phyloP scores from a whole-genome alignment of 2,888 invertebrate species.

The Synergus gifuensis region DNA sequence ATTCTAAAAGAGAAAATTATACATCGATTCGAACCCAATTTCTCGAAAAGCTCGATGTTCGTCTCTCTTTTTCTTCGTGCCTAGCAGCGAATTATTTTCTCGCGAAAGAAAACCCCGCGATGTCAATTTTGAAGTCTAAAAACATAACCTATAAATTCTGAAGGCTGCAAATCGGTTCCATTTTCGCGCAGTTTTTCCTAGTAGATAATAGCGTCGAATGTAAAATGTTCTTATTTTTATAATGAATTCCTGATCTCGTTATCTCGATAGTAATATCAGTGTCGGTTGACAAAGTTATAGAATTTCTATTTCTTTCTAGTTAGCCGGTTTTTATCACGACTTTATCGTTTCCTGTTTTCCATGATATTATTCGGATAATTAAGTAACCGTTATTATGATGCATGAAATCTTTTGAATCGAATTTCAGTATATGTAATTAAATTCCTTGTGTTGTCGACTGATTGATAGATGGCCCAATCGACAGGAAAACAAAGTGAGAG shows the following conservation, averaged over 20 bases:
- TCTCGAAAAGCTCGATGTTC: not conserved
- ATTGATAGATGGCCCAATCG: slow-evolving; percentile 40
- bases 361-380: not conserved
- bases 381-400: not conserved
- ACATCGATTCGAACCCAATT: not conserved
- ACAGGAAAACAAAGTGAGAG: slow-evolving; percentile 41
- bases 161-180: slow-evolving; percentile 13
- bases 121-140: slow-evolving; percentile 6
- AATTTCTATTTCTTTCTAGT: not conserved
- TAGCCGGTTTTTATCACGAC: not conserved
- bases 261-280: not conserved
- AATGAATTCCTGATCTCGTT: not conserved
- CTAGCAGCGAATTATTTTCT: not conserved
- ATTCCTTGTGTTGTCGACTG: slow-evolving; percentile 31
- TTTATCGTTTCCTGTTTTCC: not conserved
- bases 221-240: not conserved
- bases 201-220: not conserved
- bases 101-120: not conserved
- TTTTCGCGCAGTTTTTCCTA: slow-evolving; percentile 29
- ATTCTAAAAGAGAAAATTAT: slow-evolving; percentile 5
- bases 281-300: not conserved
- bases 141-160: slow-evolving; percentile 31
- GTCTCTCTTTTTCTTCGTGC: not conserved
- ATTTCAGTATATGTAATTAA: slow-evolving; percentile 26
- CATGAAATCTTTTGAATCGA: not conserved